phyloP scores from a whole-genome alignment of 2,113 vertebrate species.

The Trochalopteron elliotii region DNA sequence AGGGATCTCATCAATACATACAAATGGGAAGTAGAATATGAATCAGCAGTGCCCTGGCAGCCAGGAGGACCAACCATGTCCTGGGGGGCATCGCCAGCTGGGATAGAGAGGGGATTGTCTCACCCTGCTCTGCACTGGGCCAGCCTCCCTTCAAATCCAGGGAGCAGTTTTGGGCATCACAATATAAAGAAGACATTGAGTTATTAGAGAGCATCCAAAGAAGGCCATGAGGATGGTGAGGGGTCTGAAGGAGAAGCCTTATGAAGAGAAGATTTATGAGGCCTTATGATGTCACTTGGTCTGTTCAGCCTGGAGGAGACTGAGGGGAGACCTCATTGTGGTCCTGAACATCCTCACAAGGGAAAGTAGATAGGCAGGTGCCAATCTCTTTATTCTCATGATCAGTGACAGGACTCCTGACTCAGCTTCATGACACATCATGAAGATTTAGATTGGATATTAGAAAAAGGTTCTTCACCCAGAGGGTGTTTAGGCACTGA shows the following conservation, averaged over 20 bases:
- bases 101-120: background rate
- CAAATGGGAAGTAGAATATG: background rate
- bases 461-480: background rate
- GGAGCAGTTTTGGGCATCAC: background rate
- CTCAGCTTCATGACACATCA: too few species aligned
- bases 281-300: background rate
- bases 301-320: background rate
- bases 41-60: background rate
- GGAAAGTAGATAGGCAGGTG: too few species aligned
- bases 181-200: background rate
- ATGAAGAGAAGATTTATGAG: background rate
- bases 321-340: background rate
- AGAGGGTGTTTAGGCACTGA: background rate
- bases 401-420: background rate
- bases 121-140: background rate
- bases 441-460: background rate
- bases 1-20: background rate
- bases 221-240: background rate
- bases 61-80: background rate
- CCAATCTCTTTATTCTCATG: background rate
- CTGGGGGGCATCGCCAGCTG: fast-evolving
- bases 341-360: fast-evolving
- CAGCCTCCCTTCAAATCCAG: background rate
- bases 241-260: background rate
- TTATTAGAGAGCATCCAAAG: background rate